Conservation (phyloP, 2,113 vertebrate genomes). For the Sapajus apella region DNA sequence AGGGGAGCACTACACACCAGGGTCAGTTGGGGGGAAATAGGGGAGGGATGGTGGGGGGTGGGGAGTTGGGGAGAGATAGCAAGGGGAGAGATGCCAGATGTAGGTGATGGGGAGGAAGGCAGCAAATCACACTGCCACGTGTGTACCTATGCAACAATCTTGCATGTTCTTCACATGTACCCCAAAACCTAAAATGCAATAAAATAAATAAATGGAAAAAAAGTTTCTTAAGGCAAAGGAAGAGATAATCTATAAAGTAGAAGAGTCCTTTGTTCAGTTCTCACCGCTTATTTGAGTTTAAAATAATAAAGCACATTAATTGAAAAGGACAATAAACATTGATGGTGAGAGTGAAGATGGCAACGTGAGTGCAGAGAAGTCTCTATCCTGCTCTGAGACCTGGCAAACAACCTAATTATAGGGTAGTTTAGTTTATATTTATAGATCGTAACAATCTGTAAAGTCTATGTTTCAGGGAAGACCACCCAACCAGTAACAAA, state of each 20-base stretch:
- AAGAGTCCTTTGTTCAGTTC: not conserved
- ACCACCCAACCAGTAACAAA: not conserved
- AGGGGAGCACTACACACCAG: too few species aligned
- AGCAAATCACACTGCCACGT: too few species aligned
- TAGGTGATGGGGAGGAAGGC: too few species aligned
- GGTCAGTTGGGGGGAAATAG: too few species aligned
- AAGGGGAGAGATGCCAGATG: too few species aligned
- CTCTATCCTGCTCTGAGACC: not conserved
- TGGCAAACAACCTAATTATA: not conserved
- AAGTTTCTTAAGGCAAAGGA: not conserved
- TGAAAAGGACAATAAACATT: not conserved
- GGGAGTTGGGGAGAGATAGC: too few species aligned
- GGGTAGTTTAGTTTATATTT: not conserved
- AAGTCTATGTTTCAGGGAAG: not conserved
- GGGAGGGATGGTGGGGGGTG: too few species aligned
- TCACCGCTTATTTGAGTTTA: not conserved
- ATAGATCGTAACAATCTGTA: not conserved
- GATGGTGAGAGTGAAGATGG: not conserved
- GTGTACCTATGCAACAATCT: too few species aligned
- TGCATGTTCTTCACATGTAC: too few species aligned
- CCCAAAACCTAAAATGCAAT: too few species aligned
- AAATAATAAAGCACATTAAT: not conserved
- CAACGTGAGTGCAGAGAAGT: not conserved
- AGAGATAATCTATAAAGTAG: not conserved
- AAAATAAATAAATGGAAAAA: not conserved